phyloP scores from a whole-genome alignment of 2,888 invertebrate genomes.

The Nowickia ferox region DNA sequence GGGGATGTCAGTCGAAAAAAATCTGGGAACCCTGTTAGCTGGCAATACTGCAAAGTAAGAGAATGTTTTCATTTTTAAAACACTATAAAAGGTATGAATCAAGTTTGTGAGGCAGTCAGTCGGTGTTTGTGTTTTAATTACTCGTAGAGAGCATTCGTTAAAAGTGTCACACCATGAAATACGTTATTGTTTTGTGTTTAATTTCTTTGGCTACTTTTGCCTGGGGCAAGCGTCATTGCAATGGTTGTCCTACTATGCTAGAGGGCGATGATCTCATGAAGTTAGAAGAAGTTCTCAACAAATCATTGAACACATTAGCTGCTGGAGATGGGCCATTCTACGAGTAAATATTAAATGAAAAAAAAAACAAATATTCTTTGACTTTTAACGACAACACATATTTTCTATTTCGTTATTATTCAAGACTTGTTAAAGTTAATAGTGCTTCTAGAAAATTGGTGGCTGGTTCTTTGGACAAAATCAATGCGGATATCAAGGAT shows the following conservation, averaged over 20 bases:
- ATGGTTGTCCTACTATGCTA: conserved; percentile 19
- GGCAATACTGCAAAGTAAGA: background rate
- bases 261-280: conserved; percentile 15
- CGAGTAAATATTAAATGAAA: conserved; percentile 35
- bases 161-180: conserved; percentile 36
- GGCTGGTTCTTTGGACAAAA: conserved; percentile 70
- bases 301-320: conserved; percentile 46
- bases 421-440: conserved; percentile 56
- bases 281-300: conserved; percentile 38
- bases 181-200: conserved; percentile 47
- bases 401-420: background rate
- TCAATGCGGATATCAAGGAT: conserved; percentile 73
- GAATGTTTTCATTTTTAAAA: background rate
- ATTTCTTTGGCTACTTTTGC: conserved; percentile 40
- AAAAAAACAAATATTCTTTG: background rate
- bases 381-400: background rate
- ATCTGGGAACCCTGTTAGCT: no score
- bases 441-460: conserved; percentile 71
- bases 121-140: conserved; percentile 16
- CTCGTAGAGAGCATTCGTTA: background rate
- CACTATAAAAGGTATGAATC: conserved; percentile 36
- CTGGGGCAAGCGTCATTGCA: conserved; percentile 8
- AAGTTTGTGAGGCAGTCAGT: background rate
- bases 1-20: no score
- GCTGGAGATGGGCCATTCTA: conserved; percentile 53